Conservation (phyloP, 1,140 invertebrate genomes). For the Sinella curviseta region DNA sequence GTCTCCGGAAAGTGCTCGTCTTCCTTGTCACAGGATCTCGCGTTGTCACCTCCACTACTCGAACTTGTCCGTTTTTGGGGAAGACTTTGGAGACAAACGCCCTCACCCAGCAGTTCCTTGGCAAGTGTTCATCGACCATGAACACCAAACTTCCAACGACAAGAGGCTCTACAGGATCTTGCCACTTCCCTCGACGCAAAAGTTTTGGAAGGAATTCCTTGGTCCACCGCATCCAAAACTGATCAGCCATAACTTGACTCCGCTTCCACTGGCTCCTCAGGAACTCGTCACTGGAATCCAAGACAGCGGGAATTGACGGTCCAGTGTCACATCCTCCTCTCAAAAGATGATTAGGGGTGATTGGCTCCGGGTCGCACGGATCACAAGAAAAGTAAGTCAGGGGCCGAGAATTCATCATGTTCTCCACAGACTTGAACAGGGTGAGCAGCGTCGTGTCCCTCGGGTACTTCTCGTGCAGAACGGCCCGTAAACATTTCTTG, state of each 20-base stretch:
- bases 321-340: background rate
- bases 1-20: background rate
- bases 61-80: background rate
- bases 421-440: constrained; percentile 44
- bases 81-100: background rate
- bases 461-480: background rate
- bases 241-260: constrained; percentile 20
- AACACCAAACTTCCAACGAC: background rate
- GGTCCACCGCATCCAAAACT: constrained; percentile 20
- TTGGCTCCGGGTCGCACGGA: constrained; percentile 36
- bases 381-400: constrained; percentile 44
- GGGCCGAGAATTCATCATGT: constrained; percentile 48
- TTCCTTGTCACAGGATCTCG: background rate
- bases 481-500: background rate
- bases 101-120: background rate
- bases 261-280: background rate
- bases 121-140: background rate
- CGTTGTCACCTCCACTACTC: background rate
- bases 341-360: constrained; percentile 49
- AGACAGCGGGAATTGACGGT: background rate
- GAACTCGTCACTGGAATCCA: background rate
- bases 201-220: background rate
- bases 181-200: background rate
- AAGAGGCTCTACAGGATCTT: background rate
- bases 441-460: constrained; percentile 25